Conservation (phyloP, 1,140 invertebrate genomes). For the Aethina tumida region DNA sequence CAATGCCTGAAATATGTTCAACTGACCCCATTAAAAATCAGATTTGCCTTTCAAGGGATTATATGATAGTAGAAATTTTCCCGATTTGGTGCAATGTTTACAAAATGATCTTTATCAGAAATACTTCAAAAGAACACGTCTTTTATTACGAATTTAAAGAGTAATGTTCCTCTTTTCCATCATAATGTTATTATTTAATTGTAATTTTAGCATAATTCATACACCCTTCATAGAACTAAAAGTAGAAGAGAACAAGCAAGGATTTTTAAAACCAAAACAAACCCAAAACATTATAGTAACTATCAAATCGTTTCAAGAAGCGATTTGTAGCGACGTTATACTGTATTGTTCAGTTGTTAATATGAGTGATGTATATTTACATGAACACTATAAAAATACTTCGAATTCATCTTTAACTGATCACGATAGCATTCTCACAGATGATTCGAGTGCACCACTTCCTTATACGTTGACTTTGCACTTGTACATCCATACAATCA, state of each 20-base stretch:
- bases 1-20: too few species aligned
- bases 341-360: not conserved
- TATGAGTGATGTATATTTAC: slow-evolving; percentile 4
- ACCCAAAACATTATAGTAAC: slow-evolving; percentile 4
- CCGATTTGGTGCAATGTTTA: not conserved
- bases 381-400: slow-evolving; percentile 2
- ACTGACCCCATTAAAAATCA: too few species aligned
- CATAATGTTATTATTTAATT: not conserved
- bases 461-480: not conserved
- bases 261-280: slow-evolving; percentile 10
- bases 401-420: not conserved
- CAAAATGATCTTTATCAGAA: not conserved
- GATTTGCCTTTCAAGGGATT: too few species aligned
- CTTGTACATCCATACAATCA: slow-evolving; percentile 2
- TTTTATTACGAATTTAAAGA: not conserved
- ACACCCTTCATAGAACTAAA: slow-evolving; percentile 6
- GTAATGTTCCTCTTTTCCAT: not conserved
- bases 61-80: not conserved
- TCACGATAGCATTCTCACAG: not conserved
- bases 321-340: too few species aligned
- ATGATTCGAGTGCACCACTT: not conserved
- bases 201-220: slow-evolving; percentile 1
- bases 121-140: slow-evolving; percentile 1
- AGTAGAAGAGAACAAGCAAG: not conserved
- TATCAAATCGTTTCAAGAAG: slow-evolving; percentile 7